Conservation (phyloP, 2,888 invertebrate species). For the Gandaritis pyraliata region DNA sequence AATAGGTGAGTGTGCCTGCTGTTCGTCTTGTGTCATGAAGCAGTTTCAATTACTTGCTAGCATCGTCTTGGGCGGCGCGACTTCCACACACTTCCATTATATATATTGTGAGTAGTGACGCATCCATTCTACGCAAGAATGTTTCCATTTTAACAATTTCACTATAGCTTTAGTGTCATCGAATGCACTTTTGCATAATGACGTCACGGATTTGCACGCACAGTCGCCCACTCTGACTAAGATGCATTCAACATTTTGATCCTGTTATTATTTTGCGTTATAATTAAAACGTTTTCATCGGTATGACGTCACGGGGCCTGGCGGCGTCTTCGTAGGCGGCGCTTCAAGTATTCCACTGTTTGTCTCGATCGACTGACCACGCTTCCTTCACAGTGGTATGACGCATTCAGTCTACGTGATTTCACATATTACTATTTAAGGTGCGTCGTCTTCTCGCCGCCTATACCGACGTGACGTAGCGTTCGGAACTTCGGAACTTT, state of each 20-base stretch:
- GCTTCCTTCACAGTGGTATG: constrained; percentile 63
- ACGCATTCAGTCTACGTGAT: constrained; percentile 58
- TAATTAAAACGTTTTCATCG: constrained; percentile 47
- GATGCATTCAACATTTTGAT: not conserved
- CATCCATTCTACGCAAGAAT: not conserved
- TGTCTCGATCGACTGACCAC: constrained; percentile 50
- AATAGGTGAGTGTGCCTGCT: constrained; percentile 2
- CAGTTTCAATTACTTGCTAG: constrained; percentile 3
- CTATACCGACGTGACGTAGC: constrained; percentile 43
- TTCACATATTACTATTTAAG: constrained; percentile 71
- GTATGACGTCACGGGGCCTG: constrained; percentile 48
- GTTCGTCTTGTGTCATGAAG: constrained; percentile 2
- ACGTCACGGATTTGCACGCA: not conserved
- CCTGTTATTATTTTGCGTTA: not conserved
- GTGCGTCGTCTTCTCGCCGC: constrained; percentile 44
- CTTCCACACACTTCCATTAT: not conserved
- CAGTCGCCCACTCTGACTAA: not conserved
- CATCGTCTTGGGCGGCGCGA: constrained; percentile 1
- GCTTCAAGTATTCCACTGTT: constrained; percentile 59
- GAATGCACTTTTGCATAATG: constrained; percentile 3
- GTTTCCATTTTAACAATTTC: not conserved
- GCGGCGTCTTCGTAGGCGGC: constrained; percentile 50
- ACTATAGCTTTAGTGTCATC: not conserved
- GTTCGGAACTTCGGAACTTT: constrained; percentile 16
- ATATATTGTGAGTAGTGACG: not conserved